Base-by-base conservation (phyloP, 1,140 invertebrate genomes). In the Parapsyche elsis region DNA sequence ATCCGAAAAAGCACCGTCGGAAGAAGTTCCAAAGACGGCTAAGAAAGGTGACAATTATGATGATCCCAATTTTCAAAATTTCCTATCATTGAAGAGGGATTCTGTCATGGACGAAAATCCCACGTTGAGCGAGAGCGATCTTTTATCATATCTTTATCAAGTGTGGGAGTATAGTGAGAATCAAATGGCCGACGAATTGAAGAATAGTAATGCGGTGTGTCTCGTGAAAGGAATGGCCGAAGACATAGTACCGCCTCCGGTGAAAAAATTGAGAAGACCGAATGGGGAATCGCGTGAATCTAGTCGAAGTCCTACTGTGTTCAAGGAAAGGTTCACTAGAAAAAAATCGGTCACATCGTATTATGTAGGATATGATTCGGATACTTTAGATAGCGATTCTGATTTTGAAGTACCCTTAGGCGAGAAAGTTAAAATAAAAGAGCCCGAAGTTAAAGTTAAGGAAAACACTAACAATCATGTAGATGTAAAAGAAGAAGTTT, bases 161-260 rank as follows among this genome's bases (percentile, higher is more conserved):
- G 89, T 88, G 38, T 91, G 90, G 90, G 80, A 88, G 23, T 89
- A 89, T 81, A 85, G 90, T 86, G 88, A 90, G 82, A 84, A 45
- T 78, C 14, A 75, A 82, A 75, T 84, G 84, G 45, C 81, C 83
- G 38, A 86, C 78, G 49, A 87, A 86, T 76, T 85, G 85, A 83
- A 81, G 81, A 73, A 81, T 73, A 75, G 21, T 19, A 70, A 81
- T 73, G 73, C 81, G 38, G 78, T 81, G 16, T 81, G 73, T 73
- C 45, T 80, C 0, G 82, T 81, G 1, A 82, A 80, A 75, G 79
- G 80, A 9, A 80, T 80, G 79, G 73, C 45, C 5, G 83, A 84
- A 9, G 81, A 83, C 21, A 78, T 45, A 30, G 57, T 79, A 10
- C 19, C 78, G 2, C 45, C 77, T 2, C 78, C 79, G 16, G 70